A percentile compares a stretch with the other conserved stretches of the same genome.
These are phyloP conservation scores for Drosophila histrio DNA, from an alignment of 2,888 invertebrate genomes.

Conservation along the genomic window DNA sequence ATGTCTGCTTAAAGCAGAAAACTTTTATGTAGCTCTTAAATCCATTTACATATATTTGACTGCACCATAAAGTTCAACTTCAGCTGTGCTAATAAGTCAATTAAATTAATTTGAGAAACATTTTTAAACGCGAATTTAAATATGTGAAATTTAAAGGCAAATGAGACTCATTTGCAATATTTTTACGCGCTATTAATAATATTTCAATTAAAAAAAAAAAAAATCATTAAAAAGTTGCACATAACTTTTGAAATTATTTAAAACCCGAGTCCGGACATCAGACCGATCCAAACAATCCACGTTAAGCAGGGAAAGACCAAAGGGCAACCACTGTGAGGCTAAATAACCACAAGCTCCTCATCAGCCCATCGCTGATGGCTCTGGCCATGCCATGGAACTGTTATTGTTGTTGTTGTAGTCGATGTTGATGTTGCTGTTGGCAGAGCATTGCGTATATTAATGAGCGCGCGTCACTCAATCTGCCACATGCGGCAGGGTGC, in stretches of 20 bases:
- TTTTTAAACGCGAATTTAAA: not conserved
- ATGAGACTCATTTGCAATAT: constrained; percentile 15
- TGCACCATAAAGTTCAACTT: not conserved
- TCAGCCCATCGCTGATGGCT: constrained; percentile 32
- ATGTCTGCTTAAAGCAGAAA: not conserved
- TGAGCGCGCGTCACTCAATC: constrained; percentile 60
- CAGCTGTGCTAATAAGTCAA: not conserved
- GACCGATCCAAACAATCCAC: constrained; percentile 19
- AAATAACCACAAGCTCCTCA: constrained; percentile 68
- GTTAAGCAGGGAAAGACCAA: constrained; percentile 36
- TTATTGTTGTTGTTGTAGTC: constrained; percentile 17
- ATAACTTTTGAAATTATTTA: constrained; percentile 26
- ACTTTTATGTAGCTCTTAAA: not conserved
- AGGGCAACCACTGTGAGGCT: constrained; percentile 41
- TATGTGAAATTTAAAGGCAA: constrained; percentile 4
- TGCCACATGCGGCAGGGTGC: constrained; percentile 51
- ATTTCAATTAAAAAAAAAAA: constrained; percentile 40
- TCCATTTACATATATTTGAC: not conserved
- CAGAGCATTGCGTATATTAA: constrained; percentile 61
- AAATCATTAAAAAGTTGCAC: not conserved
- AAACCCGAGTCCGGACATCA: not conserved
- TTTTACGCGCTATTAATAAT: constrained; percentile 19
- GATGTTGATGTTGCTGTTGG: constrained; percentile 13
- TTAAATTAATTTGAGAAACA: constrained; percentile 1
- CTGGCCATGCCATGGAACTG: constrained; percentile 15